Percentiles rank a stretch among this genome's conserved stretches.
Conservation (phyloP, 92 coral and sea anemone genomes). For the Zoanthus solanderi region DNA sequence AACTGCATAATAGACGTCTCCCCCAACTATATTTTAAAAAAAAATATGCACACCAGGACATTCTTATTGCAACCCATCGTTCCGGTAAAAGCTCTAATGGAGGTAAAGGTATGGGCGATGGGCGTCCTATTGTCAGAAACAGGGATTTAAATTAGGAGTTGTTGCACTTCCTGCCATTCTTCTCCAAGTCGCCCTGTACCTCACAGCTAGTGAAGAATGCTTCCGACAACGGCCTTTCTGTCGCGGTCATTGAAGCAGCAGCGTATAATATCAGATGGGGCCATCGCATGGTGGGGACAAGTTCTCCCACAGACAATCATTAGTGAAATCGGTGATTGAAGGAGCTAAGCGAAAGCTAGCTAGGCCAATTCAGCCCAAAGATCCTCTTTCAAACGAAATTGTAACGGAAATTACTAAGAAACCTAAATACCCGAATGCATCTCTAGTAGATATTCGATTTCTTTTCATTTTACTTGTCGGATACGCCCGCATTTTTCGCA, state of each 20-base stretch:
- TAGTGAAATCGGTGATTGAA: slow-evolving; percentile 43
- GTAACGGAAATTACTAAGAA: slow-evolving; percentile 22
- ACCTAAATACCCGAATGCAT: slow-evolving; percentile 26
- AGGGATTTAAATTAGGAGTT: background rate
- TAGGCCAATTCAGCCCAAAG: background rate
- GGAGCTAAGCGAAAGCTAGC: slow-evolving; percentile 46
- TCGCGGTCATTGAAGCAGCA: background rate
- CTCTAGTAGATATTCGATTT: background rate
- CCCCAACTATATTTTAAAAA: too few species aligned
- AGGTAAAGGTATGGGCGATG: too few species aligned
- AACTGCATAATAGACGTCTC: too few species aligned
- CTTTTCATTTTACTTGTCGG: slow-evolving; percentile 44
- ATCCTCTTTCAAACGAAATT: background rate
- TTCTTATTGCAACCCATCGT: too few species aligned
- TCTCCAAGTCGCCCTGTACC: too few species aligned
- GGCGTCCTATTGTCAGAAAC: too few species aligned
- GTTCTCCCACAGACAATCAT: background rate
- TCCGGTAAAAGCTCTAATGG: too few species aligned
- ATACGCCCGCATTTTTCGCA: slow-evolving; percentile 45
- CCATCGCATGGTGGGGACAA: slow-evolving; percentile 14
- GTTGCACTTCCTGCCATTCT: too few species aligned
- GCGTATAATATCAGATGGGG: slow-evolving; percentile 22
- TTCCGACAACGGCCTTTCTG: background rate
- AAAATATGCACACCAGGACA: too few species aligned
- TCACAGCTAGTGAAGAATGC: too few species aligned